Base-by-base conservation (phyloP, 2,113 vertebrate genomes). In the Pardalotus punctatus region DNA sequence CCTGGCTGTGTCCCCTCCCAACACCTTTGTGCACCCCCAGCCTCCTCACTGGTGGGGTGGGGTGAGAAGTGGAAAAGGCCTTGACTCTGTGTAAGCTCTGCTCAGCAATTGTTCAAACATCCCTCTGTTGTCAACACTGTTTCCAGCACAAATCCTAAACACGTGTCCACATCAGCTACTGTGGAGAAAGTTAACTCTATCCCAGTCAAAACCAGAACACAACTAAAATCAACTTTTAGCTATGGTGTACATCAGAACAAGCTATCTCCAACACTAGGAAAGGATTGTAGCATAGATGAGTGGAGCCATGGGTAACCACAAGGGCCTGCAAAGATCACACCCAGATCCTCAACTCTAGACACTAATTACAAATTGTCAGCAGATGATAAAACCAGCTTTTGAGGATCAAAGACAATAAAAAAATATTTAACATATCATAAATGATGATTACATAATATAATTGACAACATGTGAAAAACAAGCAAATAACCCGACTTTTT, bases 11-110 rank as follows among this genome's bases (percentile, higher is more conserved):
- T 16, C 12, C 9, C 17, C 27, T 73, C 31, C 3, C 16, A 51
- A 0, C 2, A 20, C 8, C 47, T 35, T 40, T 51, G 71, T 8
- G 3, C 36, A 53, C 0, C 17, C 0, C 0, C 18, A 70, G 28
- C 5, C 29, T 50, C 6, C 72, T 45, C 5, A 0, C 15, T 29
- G 24, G 0, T 29, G 24, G 12, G 8, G 5, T 20, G 8, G 4
- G 2, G 17, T 43, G n/a, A 77, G 48, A 11, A 8, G 19, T 9
- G 40, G 12, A 27, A 73, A 58, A 74, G 1, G 5, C 38, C 43
- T 73, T 20, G 40, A 11, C 12, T 3, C 24, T 36, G 43, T 4
- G 48, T 27, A 28, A 65, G 5, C 12, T 10, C 24, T 54, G 7
- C 18, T 69, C 27, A 42, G 22, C 29, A 27, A 9, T 1, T 65